These are phyloP conservation scores for Platichthys flesus DNA, from an alignment of 2,113 vertebrate species.

Conservation along the genomic window DNA sequence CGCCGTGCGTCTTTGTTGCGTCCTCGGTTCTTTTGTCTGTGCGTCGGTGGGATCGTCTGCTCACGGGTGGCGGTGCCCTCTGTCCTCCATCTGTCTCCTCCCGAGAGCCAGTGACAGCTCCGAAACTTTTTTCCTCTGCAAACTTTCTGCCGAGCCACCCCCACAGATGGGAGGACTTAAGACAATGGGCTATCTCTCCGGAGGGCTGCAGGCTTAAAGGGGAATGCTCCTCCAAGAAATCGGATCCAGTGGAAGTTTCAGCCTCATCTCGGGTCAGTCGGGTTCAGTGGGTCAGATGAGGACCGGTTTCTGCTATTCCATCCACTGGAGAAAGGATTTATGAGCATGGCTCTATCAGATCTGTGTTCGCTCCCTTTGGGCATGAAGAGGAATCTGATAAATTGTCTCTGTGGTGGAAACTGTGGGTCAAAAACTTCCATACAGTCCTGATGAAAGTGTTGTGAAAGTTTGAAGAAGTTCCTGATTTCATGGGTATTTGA, in stretches of 20 bases:
- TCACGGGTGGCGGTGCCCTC: constrained; percentile 14
- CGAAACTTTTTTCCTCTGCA: constrained; percentile 75
- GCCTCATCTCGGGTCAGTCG: constrained; percentile 22
- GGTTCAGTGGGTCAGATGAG: constrained; percentile 57
- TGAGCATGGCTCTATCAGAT: too few species aligned
- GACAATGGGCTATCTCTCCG: constrained; percentile 71
- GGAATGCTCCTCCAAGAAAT: constrained; percentile 58
- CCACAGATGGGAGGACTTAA: constrained; percentile 78
- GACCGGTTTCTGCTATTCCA: constrained; percentile 16
- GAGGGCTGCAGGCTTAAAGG: constrained; percentile 67
- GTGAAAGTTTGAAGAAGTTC: background rate
- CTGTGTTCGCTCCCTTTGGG: background rate
- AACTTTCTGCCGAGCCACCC: constrained; percentile 78
- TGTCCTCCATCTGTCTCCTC: constrained; percentile 67
- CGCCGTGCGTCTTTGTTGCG: constrained; percentile 20
- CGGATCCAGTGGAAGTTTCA: constrained; percentile 24
- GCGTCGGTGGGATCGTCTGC: constrained; percentile 18
- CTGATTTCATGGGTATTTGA: background rate
- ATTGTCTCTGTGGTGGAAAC: background rate
- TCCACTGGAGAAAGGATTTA: too few species aligned
- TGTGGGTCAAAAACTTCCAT: too few species aligned
- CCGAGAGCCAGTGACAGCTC: constrained; percentile 63
- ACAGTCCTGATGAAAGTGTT: too few species aligned
- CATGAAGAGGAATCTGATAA: background rate
- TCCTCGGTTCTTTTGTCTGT: constrained; percentile 25